A percentile compares a stretch with the other conserved stretches of the same genome.
Conservation (phyloP, 1,140 invertebrate species). For the Diuraphis noxia region DNA sequence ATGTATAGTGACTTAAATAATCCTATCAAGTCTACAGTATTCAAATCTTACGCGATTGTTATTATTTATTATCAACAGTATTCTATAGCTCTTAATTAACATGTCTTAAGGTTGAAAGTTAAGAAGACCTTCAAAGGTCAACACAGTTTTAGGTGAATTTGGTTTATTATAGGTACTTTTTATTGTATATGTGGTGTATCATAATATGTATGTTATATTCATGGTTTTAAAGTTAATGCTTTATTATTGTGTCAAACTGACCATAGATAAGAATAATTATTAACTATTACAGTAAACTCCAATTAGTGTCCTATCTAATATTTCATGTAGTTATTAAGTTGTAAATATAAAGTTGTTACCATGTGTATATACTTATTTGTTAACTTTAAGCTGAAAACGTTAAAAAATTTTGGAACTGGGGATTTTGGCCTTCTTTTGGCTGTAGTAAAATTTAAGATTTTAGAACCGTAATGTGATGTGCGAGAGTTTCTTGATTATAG, state of each 20-base stretch:
- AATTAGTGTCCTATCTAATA: neutral
- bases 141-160: neutral
- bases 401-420: neutral
- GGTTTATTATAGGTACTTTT: neutral
- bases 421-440: conserved; percentile 22
- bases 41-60: neutral
- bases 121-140: conserved; percentile 46
- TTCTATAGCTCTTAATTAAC: neutral
- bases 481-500: conserved; percentile 51
- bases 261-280: neutral
- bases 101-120: neutral
- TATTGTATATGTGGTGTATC: neutral
- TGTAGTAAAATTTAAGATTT: conserved; percentile 32
- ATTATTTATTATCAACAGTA: neutral
- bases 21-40: neutral
- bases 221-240: neutral
- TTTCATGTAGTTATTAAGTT: neutral
- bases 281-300: neutral
- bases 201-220: neutral
- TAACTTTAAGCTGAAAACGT: neutral
- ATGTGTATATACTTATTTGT: neutral
- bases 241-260: neutral
- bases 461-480: conserved; percentile 49
- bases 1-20: neutral
- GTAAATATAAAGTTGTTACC: neutral